Percentiles rank a stretch among this genome's conserved stretches.
These are phyloP conservation scores for Drosophila sturtevanti DNA, from an alignment of 1,140 invertebrate species.

Conservation along the genomic window DNA sequence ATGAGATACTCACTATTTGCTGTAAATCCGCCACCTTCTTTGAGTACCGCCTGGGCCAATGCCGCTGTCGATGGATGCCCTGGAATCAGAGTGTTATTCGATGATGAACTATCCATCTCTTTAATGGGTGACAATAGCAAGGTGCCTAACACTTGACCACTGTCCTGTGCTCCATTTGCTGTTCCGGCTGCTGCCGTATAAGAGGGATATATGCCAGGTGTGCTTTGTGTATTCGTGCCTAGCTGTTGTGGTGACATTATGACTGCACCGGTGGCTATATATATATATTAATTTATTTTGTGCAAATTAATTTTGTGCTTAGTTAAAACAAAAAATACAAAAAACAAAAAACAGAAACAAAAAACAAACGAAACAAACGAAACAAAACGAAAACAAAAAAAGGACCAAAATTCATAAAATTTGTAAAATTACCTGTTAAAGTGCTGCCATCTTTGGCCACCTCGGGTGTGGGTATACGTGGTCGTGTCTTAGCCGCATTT, in stretches of 20 bases:
- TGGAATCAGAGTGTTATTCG: conserved; percentile 87
- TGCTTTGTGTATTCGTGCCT: conserved; percentile 69
- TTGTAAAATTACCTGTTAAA: conserved; percentile 76
- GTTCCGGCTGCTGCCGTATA: conserved; percentile 85
- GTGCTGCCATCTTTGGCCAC: conserved; percentile 89
- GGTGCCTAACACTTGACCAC: conserved; percentile 88
- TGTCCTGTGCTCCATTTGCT: conserved; percentile 83
- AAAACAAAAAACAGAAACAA: not conserved
- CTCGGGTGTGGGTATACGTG: conserved; percentile 93
- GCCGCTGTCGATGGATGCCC: conserved; percentile 83
- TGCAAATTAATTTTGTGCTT: conserved; percentile 27
- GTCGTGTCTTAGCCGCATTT: conserved; percentile 88
- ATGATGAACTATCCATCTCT: conserved; percentile 88
- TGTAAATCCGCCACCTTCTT: conserved; percentile 48
- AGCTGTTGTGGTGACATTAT: conserved; percentile 83
- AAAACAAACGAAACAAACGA: not conserved
- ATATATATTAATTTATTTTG: conserved; percentile 5
- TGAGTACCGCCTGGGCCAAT: conserved; percentile 70
- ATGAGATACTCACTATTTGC: conserved; percentile 43
- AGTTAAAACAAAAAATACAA: conserved; percentile 9
- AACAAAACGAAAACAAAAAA: too few species aligned
- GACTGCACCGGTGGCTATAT: conserved; percentile 59
- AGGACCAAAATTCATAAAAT: not conserved
- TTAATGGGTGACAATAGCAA: conserved; percentile 90
- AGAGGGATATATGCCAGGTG: conserved; percentile 85